Conservation (phyloP, 2,113 vertebrate genomes). For the Pteropus alecto region DNA sequence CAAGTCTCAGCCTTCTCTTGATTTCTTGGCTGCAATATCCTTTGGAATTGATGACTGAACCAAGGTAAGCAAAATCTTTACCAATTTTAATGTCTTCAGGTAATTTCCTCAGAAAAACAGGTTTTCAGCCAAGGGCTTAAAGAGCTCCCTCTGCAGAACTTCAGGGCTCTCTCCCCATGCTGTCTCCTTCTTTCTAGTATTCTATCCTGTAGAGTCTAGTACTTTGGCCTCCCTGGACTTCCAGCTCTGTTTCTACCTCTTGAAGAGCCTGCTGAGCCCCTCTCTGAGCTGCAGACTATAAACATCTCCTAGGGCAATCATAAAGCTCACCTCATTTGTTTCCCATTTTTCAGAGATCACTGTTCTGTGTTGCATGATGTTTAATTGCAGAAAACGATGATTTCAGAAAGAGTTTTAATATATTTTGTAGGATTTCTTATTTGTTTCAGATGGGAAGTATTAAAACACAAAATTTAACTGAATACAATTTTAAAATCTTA, state of each 20-base stretch:
- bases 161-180: neutral
- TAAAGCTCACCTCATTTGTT: neutral
- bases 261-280: neutral
- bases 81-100: too few relatives aligned
- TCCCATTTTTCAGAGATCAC: neutral
- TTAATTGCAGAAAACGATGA: neutral
- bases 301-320: neutral
- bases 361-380: neutral
- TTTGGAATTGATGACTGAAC: too few relatives aligned
- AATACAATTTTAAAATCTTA: neutral
- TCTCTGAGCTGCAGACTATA: neutral
- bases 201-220: neutral
- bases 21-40: too few relatives aligned
- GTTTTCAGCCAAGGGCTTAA: neutral
- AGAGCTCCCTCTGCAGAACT: neutral
- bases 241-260: neutral
- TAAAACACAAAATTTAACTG: neutral
- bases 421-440: neutral
- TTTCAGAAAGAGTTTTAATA: neutral
- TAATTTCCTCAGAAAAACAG: neutral
- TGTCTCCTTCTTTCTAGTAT: neutral
- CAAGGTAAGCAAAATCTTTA: too few relatives aligned
- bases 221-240: neutral
- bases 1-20: neutral
- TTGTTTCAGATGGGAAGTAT: neutral